phyloP scores from a whole-genome alignment of 2,797 vertebrate species.

The Ctenopoma multispine region DNA sequence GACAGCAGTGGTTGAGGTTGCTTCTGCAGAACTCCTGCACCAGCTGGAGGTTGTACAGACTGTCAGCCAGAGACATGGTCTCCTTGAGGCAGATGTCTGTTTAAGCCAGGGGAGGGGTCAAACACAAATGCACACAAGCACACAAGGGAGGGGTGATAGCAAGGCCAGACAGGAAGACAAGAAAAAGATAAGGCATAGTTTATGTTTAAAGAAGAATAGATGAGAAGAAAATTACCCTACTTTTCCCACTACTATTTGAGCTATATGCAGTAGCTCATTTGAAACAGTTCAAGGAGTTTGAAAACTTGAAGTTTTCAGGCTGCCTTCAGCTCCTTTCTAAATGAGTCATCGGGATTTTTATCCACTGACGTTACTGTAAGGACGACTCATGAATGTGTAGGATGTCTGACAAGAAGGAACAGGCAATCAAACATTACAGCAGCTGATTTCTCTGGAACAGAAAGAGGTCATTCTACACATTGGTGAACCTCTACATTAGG shows the following conservation, averaged over 20 bases:
- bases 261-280: constrained; percentile 20
- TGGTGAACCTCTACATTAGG: constrained; percentile 8
- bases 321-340: constrained; percentile 7
- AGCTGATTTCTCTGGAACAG: constrained; percentile 7
- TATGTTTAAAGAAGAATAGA: constrained; percentile 45
- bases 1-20: constrained; percentile 96
- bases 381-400: constrained; percentile 17
- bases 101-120: constrained; percentile 64
- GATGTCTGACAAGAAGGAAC: constrained; percentile 20
- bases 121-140: constrained; percentile 29
- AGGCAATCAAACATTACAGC: constrained; percentile 13
- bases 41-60: constrained; percentile 96
- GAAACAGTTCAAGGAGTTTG: constrained; percentile 8
- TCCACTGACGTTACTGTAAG: constrained; percentile 29
- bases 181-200: constrained; percentile 66
- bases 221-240: constrained; percentile 19
- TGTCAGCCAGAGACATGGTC: constrained; percentile 97
- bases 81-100: constrained; percentile 98
- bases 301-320: constrained; percentile 31
- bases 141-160: constrained; percentile 42
- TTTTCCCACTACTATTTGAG: constrained; percentile 13
- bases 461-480: constrained; percentile 36
- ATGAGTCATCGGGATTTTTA: constrained; percentile 63
- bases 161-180: constrained; percentile 65
- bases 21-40: constrained; percentile 96